Percentiles rank a stretch among this genome's conserved stretches.
Evolutionary conservation across 2,113 vertebrate species (phyloP).

Genomic region (Myotis davidii): DNA sequence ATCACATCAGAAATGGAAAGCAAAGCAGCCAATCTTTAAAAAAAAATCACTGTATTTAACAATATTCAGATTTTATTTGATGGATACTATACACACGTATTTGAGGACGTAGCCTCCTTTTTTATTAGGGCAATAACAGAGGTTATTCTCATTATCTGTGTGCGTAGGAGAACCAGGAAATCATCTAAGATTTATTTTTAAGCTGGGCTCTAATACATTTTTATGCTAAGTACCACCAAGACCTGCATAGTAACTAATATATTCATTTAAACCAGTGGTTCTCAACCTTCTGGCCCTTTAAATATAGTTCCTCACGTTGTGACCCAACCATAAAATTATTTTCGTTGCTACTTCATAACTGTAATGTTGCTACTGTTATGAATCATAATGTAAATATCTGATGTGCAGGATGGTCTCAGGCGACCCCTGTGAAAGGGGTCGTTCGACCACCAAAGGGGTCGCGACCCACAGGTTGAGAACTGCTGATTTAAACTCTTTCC

Average conservation of each 20-base stretch:
- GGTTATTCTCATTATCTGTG: not conserved
- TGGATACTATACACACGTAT: not conserved
- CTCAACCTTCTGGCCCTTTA: too few species aligned
- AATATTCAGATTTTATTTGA: slow-evolving; percentile 15
- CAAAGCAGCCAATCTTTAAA: slow-evolving; percentile 9
- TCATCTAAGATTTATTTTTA: slow-evolving; percentile 24
- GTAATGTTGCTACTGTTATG: too few species aligned
- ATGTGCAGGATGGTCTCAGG: too few species aligned
- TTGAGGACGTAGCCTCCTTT: not conserved
- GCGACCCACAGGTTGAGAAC: too few species aligned
- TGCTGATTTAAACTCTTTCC: slow-evolving; percentile 1
- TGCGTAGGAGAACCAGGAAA: not conserved
- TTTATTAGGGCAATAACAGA: not conserved
- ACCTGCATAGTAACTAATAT: not conserved
- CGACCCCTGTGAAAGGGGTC: too few species aligned
- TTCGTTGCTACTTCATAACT: too few species aligned
- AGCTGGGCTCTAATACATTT: not conserved
- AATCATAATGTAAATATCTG: too few species aligned
- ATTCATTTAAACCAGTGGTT: not conserved
- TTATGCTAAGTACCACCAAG: not conserved
- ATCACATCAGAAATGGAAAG: slow-evolving; percentile 20
- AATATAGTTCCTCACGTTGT: too few species aligned
- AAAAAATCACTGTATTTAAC: not conserved
- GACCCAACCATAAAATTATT: too few species aligned
- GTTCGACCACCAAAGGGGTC: too few species aligned